A percentile compares a stretch with the other conserved stretches of the same genome.
Conservation (phyloP, 1,140 invertebrate genomes). For the Ceratitis capitata region DNA sequence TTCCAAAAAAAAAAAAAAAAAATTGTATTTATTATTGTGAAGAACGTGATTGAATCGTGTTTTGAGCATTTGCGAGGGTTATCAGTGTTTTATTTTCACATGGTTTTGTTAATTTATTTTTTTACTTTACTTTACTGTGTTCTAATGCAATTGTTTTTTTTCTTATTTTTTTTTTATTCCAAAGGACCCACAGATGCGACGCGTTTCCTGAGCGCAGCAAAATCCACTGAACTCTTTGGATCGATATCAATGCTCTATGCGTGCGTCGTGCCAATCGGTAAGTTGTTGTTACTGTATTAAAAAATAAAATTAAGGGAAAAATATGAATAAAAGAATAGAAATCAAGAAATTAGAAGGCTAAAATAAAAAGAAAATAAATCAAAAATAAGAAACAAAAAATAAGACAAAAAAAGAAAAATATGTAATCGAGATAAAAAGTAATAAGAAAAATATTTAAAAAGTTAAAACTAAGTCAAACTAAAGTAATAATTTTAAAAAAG, state of each 20-base stretch:
- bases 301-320: conserved; percentile 42
- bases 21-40: background rate
- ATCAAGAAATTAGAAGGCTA: background rate
- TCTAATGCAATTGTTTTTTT: conserved; percentile 15
- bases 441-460: too few species aligned
- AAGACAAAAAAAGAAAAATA: background rate
- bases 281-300: conserved; percentile 42
- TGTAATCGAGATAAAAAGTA: too few species aligned
- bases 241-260: conserved; percentile 58
- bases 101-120: conserved; percentile 39
- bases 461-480: too few species aligned
- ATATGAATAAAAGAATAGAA: background rate
- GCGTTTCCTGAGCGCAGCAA: conserved; percentile 58
- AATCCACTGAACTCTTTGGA: conserved; percentile 62
- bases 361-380: too few species aligned
- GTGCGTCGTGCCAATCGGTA: conserved; percentile 59
- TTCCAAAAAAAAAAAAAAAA: too few species aligned
- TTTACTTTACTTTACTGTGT: background rate
- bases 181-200: conserved; percentile 60
- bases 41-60: background rate
- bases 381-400: background rate
- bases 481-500: too few species aligned
- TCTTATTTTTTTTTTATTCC: background rate
- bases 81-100: conserved; percentile 42
- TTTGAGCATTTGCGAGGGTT: background rate